phyloP scores from a whole-genome alignment of 2,113 vertebrate species.

The Chlorocebus sabaeus region DNA sequence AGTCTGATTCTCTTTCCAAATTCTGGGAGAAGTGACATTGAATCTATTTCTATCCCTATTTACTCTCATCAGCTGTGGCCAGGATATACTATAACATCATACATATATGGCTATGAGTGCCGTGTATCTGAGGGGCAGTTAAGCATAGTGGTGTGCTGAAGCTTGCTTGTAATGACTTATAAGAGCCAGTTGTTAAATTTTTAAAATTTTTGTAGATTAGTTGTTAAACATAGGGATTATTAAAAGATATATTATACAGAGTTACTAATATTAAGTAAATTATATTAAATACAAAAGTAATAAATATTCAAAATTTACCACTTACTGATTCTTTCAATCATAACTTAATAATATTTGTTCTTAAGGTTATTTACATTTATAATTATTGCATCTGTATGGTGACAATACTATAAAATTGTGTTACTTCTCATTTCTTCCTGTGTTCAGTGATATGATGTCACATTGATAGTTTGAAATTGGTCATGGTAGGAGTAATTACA shows the following conservation, averaged over 20 bases:
- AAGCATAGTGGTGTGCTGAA: not conserved
- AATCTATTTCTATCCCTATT: not conserved
- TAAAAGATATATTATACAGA: not conserved
- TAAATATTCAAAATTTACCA: not conserved
- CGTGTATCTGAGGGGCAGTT: not conserved
- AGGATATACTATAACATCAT: not conserved
- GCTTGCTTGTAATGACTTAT: not conserved
- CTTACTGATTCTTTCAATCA: slow-evolving; percentile 4
- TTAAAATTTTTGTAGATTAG: not conserved
- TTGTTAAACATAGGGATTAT: not conserved
- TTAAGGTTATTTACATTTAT: not conserved
- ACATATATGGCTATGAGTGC: not conserved
- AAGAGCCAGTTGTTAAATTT: not conserved
- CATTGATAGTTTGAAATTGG: not conserved
- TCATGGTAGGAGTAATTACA: not conserved
- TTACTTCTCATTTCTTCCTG: not conserved
- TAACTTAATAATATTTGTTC: not conserved
- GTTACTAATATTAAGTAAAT: not conserved
- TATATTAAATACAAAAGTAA: not conserved
- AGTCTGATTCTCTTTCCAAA: not conserved
- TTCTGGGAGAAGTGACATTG: not conserved
- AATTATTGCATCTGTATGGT: not conserved
- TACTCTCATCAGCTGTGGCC: not conserved
- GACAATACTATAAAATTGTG: not conserved
- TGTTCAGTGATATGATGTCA: not conserved